phyloP scores from a whole-genome alignment of 2,888 invertebrate genomes.

The Buathra laborator region DNA sequence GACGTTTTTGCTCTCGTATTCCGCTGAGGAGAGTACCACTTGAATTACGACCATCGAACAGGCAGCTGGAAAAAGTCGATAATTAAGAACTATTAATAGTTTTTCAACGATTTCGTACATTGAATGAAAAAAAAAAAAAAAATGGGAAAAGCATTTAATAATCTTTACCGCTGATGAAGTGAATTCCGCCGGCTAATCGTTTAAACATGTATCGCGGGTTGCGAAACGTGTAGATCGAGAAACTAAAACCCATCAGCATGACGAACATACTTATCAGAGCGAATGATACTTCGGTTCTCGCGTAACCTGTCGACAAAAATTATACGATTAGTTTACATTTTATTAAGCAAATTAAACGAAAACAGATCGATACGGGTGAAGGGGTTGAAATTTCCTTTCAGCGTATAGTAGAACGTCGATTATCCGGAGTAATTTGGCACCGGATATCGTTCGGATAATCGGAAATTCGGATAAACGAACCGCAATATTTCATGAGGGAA shows the following conservation, averaged over 20 bases:
- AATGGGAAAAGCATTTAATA: neutral
- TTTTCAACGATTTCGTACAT: neutral
- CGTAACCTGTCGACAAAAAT: conserved; percentile 89
- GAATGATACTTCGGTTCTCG: conserved; percentile 93
- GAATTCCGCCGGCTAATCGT: conserved; percentile 93
- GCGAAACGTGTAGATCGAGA: conserved; percentile 93
- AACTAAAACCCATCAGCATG: conserved; percentile 93
- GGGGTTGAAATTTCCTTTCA: no score
- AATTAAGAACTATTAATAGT: conserved; percentile 27
- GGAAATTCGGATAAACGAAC: no score
- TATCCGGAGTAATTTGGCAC: no score
- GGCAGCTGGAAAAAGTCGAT: conserved; percentile 87
- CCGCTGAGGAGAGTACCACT: conserved; percentile 91
- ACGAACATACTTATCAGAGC: conserved; percentile 93
- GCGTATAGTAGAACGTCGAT: no score
- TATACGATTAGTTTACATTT: conserved; percentile 4
- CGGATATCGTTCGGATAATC: no score
- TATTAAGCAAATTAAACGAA: no score
- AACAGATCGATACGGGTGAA: no score
- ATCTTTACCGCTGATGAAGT: conserved; percentile 91
- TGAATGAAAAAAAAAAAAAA: neutral
- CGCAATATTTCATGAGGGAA: no score
- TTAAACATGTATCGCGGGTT: conserved; percentile 96
- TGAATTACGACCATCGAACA: conserved; percentile 94
- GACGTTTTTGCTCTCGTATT: conserved; percentile 89